Evolutionary conservation across 2,797 vertebrate species (phyloP).

Genomic region (Monodelphis domestica): DNA sequence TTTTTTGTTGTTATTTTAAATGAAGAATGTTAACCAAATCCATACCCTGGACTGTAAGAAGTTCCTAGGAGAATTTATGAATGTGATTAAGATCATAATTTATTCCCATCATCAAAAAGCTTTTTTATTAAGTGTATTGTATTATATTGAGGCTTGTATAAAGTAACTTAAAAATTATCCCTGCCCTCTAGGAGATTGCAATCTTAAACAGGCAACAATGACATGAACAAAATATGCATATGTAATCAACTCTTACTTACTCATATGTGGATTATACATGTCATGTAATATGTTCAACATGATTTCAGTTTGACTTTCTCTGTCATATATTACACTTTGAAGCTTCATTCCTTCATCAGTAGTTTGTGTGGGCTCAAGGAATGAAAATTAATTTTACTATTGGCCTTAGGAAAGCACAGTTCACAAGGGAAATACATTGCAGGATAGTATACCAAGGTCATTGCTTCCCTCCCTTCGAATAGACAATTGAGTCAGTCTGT

Average conservation of each 20-base stretch:
- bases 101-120: not conserved
- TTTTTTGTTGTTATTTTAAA: not conserved
- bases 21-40: conserved; percentile 7
- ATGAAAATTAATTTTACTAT: not conserved
- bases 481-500: not conserved
- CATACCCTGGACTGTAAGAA: not conserved
- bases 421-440: not conserved
- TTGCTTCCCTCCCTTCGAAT: not conserved
- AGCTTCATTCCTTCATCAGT: not conserved
- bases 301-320: not conserved
- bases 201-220: not conserved
- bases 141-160: not conserved
- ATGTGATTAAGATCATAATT: conserved; percentile 2
- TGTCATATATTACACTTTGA: not conserved
- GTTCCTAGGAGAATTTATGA: not conserved
- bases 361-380: too few species aligned
- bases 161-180: conserved; percentile 6
- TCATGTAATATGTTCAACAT: not conserved
- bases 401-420: not conserved
- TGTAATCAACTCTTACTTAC: not conserved
- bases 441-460: not conserved
- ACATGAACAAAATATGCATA: not conserved
- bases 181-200: not conserved
- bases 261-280: not conserved
- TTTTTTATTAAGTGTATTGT: not conserved